phyloP scores from a whole-genome alignment of 2,888 invertebrate genomes.

The Erebia palarica region DNA sequence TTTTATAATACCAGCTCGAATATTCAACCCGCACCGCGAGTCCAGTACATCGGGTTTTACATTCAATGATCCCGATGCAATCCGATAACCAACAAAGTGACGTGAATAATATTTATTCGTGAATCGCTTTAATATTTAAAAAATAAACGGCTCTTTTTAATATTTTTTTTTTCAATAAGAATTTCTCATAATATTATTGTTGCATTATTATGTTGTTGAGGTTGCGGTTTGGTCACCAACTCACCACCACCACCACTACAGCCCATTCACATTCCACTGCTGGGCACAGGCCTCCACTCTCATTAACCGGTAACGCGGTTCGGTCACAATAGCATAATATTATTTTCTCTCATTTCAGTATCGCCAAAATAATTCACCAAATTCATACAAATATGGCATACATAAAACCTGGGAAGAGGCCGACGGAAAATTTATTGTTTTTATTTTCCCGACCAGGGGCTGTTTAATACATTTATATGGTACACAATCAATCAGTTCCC shows the following conservation, averaged over 20 bases:
- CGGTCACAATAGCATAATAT: too few species aligned
- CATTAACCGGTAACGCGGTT: too few species aligned
- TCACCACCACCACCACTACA: too few species aligned
- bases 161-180: neutral
- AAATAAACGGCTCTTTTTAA: neutral
- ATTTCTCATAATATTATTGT: too few species aligned
- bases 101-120: conserved; percentile 16
- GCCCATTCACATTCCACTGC: too few species aligned
- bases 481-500: conserved; percentile 19
- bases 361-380: too few species aligned
- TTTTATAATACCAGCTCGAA: neutral
- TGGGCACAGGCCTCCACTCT: too few species aligned
- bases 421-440: neutral
- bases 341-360: too few species aligned
- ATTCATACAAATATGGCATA: too few species aligned
- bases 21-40: conserved; percentile 4
- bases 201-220: too few species aligned
- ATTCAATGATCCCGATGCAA: conserved; percentile 20
- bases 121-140: neutral
- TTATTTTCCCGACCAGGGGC: neutral
- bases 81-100: conserved; percentile 20
- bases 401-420: too few species aligned
- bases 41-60: neutral
- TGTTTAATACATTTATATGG: conserved; percentile 13
- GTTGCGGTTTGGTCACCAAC: too few species aligned